Base-by-base conservation (phyloP, 2,888 invertebrate species). In the Lucinisca nassula region DNA sequence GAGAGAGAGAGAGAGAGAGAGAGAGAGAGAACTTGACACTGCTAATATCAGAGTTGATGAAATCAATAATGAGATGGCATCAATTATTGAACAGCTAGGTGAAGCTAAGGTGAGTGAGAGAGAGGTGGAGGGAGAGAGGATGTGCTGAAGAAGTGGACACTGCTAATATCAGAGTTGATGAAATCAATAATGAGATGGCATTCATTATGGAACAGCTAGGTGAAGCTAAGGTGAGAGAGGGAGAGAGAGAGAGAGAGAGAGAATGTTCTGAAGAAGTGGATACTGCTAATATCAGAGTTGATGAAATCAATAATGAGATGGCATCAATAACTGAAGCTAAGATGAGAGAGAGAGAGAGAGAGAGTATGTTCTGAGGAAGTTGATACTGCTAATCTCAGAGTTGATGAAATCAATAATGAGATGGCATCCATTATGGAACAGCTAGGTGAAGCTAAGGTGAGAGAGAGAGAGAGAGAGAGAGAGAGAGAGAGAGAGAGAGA, bases 311-410 rank as follows among this genome's bases (percentile, higher is more conserved):
- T 96, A 97, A 97, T 40, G 98, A 98, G 91, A 96, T 99, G 90
- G 98, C 98, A 95, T 98, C 97, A 90, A 98, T 99, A n/a, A n/a
- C n/a, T n/a, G n/a, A n/a, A n/a, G n/a, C n/a, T n/a, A n/a, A n/a
- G n/a, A n/a, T n/a, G n/a, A n/a, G n/a, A n/a, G n/a, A n/a, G n/a
- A n/a, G n/a, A n/a, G n/a, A n/a, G n/a, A n/a, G n/a, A n/a, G n/a
- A n/a, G n/a, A n/a, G n/a, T n/a, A n/a, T n/a, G n/a, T n/a, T n/a
- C 98, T 95, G 97, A 98, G 27, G 99, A 99, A 96, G 99, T 99
- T 70, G 98, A 98, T 0, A 97, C 98, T 51, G 99, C 99, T 0
- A 98, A 96, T 80, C 93, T 94, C 45, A 94, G 97, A 78, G 98
- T 99, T 21, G 97, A 98, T 0, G 98, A 98, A 95, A 97, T 99